Evolutionary conservation across 2,113 vertebrate genomes (phyloP), one percentile per base, ranked within the genome.

Genomic region (Brachypteracias leptosomus): DNA sequence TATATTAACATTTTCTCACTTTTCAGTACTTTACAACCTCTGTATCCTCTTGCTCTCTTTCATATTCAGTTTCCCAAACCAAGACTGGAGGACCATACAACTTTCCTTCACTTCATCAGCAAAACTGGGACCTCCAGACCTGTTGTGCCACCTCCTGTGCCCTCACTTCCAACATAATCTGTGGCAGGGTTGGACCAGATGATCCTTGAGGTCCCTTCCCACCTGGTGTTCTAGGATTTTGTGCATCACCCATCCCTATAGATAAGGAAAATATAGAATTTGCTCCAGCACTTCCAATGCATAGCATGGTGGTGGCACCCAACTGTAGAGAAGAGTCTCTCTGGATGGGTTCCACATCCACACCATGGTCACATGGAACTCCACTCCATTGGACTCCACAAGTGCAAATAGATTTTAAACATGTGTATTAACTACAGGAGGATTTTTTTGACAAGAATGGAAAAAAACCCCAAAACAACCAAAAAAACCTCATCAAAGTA

Each of bases 341-440:
- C 86, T 31, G 63, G 72, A 31, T 26, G 72, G 73, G 36, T 12
- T 21, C 11, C 2, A 6, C 76, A 13, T 25, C 83, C 38, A 0
- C 21, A 1, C 47, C 4, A 3, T 1, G 6, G 24, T 18, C 13
- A 29, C 29, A 2, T 0, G 11, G 83, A 90, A 3, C 44, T 11
- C 49, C 2, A n/a, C n/a, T n/a, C n/a, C n/a, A n/a, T n/a, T 91
- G 94, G 91, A 93, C 93, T 51, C 89, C 22, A 55, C 59, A 88
- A 95, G 91, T 55, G 88, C 95, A 94, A 95, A 88, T 81, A 90
- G 85, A 84, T 94, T 94, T 96, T 93, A 47, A 82, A 77, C 75
- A n/a, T 38, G 85, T 16, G 2, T 75, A 58, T 70, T 83, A 91
- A 84, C 59, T 44, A 93, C 49, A 29, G 49, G 90, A 88, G 82